A percentile compares a stretch with the other conserved stretches of the same genome.
These are phyloP conservation scores for Melipona beecheii DNA, from an alignment of 2,888 invertebrate species.

Conservation along the genomic window DNA sequence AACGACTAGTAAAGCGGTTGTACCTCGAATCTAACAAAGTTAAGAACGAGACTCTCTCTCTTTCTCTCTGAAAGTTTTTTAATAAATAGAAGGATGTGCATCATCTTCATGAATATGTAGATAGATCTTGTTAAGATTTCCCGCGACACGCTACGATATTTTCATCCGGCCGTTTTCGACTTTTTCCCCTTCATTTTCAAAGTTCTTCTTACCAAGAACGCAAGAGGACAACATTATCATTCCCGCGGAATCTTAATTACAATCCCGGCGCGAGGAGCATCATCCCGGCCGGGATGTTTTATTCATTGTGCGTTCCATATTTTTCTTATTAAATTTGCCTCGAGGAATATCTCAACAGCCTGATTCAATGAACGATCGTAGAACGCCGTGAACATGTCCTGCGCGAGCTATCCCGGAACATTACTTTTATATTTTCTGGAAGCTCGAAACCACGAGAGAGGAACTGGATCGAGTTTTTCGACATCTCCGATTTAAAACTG, in stretches of 20 bases:
- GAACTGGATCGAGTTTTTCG: no score
- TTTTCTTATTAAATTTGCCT: no score
- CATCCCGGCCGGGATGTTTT: neutral
- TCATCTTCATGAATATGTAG: conserved; percentile 19
- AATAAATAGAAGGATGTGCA: conserved; percentile 8
- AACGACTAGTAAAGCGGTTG: no score
- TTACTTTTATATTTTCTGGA: no score
- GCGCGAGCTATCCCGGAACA: no score
- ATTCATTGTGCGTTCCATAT: neutral
- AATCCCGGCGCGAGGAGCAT: neutral
- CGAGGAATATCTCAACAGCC: no score
- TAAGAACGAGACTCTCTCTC: neutral
- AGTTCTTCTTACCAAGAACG: neutral
- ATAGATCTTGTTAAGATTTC: conserved; percentile 1
- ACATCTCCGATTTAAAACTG: no score
- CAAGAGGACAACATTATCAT: neutral
- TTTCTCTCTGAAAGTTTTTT: neutral
- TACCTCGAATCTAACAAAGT: neutral
- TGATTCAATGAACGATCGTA: no score
- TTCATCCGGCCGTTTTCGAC: neutral
- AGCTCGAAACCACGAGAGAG: no score
- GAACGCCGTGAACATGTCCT: no score
- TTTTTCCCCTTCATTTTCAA: neutral
- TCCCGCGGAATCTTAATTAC: neutral
- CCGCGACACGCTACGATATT: neutral